Evolutionary conservation across 2,888 invertebrate genomes (phyloP).

Genomic region (Gymnosoma rotundatum): DNA sequence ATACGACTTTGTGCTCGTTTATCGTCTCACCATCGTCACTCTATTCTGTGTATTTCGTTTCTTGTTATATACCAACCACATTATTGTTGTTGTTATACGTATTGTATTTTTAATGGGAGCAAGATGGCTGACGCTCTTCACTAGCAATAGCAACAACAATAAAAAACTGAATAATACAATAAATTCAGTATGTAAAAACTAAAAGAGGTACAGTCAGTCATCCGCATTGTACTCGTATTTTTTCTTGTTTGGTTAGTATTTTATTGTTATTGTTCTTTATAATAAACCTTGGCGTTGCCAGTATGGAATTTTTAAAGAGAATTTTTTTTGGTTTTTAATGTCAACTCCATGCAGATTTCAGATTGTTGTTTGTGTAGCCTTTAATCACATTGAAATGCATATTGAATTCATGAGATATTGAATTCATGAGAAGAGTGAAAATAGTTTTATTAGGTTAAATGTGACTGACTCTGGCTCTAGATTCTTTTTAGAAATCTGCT

Average conservation of each 20-base stretch:
- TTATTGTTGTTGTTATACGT: slow-evolving; percentile 45
- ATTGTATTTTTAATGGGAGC: slow-evolving; percentile 74
- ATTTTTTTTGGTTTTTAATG: slow-evolving; percentile 23
- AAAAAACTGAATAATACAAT: slow-evolving; percentile 27
- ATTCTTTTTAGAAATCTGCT: slow-evolving; percentile 59
- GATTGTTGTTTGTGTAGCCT: slow-evolving; percentile 20
- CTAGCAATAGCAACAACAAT: slow-evolving; percentile 37
- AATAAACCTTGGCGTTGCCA: slow-evolving; percentile 50
- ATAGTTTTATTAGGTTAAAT: slow-evolving; percentile 59
- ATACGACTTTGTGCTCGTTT: slow-evolving; percentile 62
- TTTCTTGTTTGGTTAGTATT: not conserved
- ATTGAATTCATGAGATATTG: slow-evolving; percentile 30
- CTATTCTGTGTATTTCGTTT: slow-evolving; percentile 59
- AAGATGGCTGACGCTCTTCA: slow-evolving; percentile 78
- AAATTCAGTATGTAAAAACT: slow-evolving; percentile 25
- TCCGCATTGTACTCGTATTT: slow-evolving; percentile 54
- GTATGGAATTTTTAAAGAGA: slow-evolving; percentile 47
- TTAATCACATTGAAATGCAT: slow-evolving; percentile 33
- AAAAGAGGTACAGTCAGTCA: slow-evolving; percentile 69
- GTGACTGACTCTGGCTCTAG: slow-evolving; percentile 49
- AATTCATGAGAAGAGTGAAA: slow-evolving; percentile 56
- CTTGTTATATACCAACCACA: slow-evolving; percentile 58
- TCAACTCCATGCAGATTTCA: slow-evolving; percentile 26
- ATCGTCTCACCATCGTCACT: slow-evolving; percentile 68
- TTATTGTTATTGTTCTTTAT: slow-evolving; percentile 28